Base-by-base conservation (phyloP, 37 sponge, comb jelly and placozoan genomes). In the Hexactinellida sp. region DNA sequence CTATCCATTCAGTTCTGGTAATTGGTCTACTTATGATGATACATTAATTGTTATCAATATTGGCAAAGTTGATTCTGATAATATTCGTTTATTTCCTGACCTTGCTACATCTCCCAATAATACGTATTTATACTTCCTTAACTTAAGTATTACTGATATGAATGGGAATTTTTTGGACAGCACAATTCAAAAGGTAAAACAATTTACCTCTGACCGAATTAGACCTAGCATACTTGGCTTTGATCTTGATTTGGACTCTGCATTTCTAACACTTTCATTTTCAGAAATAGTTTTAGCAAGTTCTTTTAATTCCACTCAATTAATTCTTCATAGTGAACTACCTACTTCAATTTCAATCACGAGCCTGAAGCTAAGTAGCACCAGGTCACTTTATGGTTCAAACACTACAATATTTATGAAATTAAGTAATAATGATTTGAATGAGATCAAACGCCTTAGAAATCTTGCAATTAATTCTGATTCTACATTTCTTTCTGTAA, bases 31-130 rank as follows among this genome's bases (percentile, higher is more conserved):
- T 54, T 38, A 39, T 0, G 90, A 87, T 38, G 88, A 90, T 34
- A 84, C 84, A 52, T 88, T 90, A 0, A 89, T 93, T 34, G 85
- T 88, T 38, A 84, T 95, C 55, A 90, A 86, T 21, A 38, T 95
- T 16, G 93, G 92, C 90, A 95, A 95, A 51, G 37, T 82, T 37
- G 94, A 95, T 82, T 95, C 96, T 16, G 96, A 95, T 39, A 51
- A 87, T 52, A 87, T 95, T 34, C 86, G 96, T n/a, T 87, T 88
- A 24, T 83, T 90, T 0, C 55, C 84, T 83, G 87, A 88, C 25
- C 90, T 95, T 0, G 87, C 92, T 1, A 88, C 90, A 0, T 82
- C 82, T 37, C 38, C 19, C 0, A 54, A 84, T 34, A 84, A 87
- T 83, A 89, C 92, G 0, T 90, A 83, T 84, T 84, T 95, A 35